Base-by-base conservation (phyloP, 2,113 vertebrate species). In the Thunnus maccoyii region DNA sequence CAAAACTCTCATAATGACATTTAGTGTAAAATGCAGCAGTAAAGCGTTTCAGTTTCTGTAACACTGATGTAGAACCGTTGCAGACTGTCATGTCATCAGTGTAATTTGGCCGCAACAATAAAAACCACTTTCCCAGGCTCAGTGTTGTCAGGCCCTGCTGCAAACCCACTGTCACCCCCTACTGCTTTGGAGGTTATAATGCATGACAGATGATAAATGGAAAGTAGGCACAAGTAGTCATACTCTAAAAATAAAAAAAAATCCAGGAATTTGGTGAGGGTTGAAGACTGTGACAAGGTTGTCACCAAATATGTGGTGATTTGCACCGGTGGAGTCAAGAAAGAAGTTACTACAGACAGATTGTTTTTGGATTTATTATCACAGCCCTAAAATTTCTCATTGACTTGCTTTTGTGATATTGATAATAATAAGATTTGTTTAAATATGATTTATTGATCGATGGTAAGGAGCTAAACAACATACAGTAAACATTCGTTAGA, bases 101-200 rank as follows among this genome's bases (percentile, higher is more conserved):
- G 50, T 57, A 16, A 46, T 68, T 52, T 66, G 20, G 50, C 17
- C 17, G 22, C 32, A 65, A 18, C 27, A 46, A 64, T 32, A 13
- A 18, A 76, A n/a, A 78, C 60, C 41, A 60, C 55, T 55, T 70
- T 64, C 46, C 70, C 76, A 78, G 55, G 22, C 63, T 51, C 25
- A 30, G 41, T 61, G 10, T 55, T 55, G 13, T 55, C 44, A 30
- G 65, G 61, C n/a, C 14, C 3, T 13, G 18, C 51, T 20, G n/a
- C 27, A 16, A 66, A 18, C 77, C 76, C 86, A 51, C 57, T 66
- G 41, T 30, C 84, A 6, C 86, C 86, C 78, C 73, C 88, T 89
- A 16, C 75, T 86, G 89, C 70, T 44, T 0, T 65, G 84, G 86
- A 83, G 76, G 80, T 13, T 57, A 3, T 75, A 61, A 18, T 27